Base-by-base conservation (phyloP, 2,888 invertebrate genomes). In the Watsonalla cultraria region DNA sequence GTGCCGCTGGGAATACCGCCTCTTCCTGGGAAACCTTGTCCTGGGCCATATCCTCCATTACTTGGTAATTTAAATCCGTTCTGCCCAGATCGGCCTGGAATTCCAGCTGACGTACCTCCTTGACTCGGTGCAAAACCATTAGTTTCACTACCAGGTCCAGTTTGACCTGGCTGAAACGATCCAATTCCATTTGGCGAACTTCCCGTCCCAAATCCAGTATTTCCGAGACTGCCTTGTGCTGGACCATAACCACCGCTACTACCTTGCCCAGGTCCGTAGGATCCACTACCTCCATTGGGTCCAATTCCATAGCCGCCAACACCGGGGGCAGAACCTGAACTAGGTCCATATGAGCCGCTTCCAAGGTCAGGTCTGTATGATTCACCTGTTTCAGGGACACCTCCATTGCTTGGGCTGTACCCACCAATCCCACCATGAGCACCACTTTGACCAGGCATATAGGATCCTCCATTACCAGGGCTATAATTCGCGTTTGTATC, bases 51-150 rank as follows among this genome's bases (percentile, higher is more conserved):
- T 11, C 8, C 33, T 0, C 52, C 52, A 13, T 42, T 49, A 9
- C 8, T 57, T 33, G 7, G 35, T 11, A 42, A 42, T 11, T 5
- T 42, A 42, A 6, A 51, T 47, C 11, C 47, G 7, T 52, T 54
- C 46, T 52, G 52, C n/a, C 49, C 49, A 2, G 13, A 13, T 39
- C 34, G 33, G 7, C 34, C 52, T 54, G 45, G 47, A n/a, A 24
- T 51, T 6, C 47, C 45, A 0, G 37, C 33, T 2, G 37, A 14
- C 5, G 14, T 13, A 24, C 49, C 51, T 0, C 47, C 51, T 52
- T 59, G 57, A 14, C 51, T 42, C 24, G 57, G 48, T 35, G 7
- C 48, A 6, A 35, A 48, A 7, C 14, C 13, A 13, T 11, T 42
- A 5, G 11, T 11, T 5, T 11, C 11, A 11, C 42, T 5, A 11